Percentiles rank a stretch among this genome's conserved stretches.
Evolutionary conservation across 2,797 vertebrate species (phyloP).

Genomic region (Champsocephalus gunnari): DNA sequence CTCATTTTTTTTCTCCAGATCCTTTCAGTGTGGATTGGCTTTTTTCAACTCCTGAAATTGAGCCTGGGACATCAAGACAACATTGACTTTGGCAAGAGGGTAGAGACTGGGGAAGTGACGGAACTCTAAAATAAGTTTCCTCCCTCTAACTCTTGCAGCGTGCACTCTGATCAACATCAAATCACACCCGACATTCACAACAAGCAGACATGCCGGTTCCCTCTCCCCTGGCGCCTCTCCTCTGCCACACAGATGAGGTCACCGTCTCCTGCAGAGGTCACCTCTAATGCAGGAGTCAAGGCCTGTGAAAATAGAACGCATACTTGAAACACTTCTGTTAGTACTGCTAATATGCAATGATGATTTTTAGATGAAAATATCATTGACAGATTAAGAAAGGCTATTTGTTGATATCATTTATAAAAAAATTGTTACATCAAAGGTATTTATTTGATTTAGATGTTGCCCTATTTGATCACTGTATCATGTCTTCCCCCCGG

Average conservation of each 20-base stretch:
- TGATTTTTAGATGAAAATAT: neutral
- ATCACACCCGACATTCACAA: slow-evolving; percentile 43
- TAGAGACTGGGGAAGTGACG: slow-evolving; percentile 55
- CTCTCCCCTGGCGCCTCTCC: slow-evolving; percentile 12
- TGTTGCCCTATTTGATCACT: neutral
- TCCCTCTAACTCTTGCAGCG: slow-evolving; percentile 30
- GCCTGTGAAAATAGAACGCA: slow-evolving; percentile 17
- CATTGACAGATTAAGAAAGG: neutral
- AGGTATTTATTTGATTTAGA: neutral
- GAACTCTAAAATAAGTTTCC: slow-evolving; percentile 63
- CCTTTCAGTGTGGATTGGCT: slow-evolving; percentile 45
- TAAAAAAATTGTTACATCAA: neutral
- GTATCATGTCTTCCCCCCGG: too few relatives aligned
- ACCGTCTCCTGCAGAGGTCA: slow-evolving; percentile 39
- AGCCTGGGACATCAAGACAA: slow-evolving; percentile 67
- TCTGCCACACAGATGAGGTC: slow-evolving; percentile 43
- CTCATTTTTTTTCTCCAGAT: slow-evolving; percentile 36
- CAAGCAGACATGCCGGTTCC: slow-evolving; percentile 22
- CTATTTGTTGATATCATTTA: neutral
- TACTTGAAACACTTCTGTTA: neutral
- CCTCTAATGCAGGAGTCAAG: neutral
- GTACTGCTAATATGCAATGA: neutral
- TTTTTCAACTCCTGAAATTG: slow-evolving; percentile 59
- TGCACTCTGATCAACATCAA: slow-evolving; percentile 44
- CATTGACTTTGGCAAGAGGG: slow-evolving; percentile 75